Evolutionary conservation across 1,140 invertebrate species (phyloP), one percentile per base, ranked within the genome.

Genomic region (Ladona fulva): DNA sequence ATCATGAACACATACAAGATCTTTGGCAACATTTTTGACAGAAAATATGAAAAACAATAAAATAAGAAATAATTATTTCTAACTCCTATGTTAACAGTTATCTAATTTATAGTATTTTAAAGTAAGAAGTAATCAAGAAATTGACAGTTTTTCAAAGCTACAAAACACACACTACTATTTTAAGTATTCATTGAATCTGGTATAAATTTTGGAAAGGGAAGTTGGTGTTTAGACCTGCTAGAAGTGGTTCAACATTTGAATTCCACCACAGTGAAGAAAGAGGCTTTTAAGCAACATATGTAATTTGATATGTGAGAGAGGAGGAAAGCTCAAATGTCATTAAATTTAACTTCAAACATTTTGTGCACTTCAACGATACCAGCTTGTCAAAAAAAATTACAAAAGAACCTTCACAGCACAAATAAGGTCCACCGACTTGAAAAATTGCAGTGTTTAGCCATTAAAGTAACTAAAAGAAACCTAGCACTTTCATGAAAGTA

Each of bases 361-460:
- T 66, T 66, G 52, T 66, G 52, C 52, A 66, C 52, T 66, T 66
- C n/a, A 19, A 75, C 19, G 10, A 75, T 14, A 25, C 74, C 74
- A 25, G 24, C 24, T 25, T 75, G 74, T 24, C 29, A 37, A 37
- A 37, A 37, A 8, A 37, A 19, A 5, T 75, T 37, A 75, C 24
- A 75, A 37, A n/a, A 75, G 24, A 22, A 75, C 74, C 24, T 25
- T 75, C 74, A 75, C 74, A 75, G 24, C 29, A 75, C 74, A 25
- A 75, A 25, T 75, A 14, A 75, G 52, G 5, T 66, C 52, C 52
- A 66, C 52, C 12, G n/a, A 66, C 52, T 66, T 66, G 12, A 66
- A 16, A 66, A 66, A 66, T 12, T 66, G 29, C 29, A 37, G 29
- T 37, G 29, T 37, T 37, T 37, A 37, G 1, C 29, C 29, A 37